phyloP scores from a whole-genome alignment of 1,140 invertebrate genomes.

The Drosophila tsacasi region DNA sequence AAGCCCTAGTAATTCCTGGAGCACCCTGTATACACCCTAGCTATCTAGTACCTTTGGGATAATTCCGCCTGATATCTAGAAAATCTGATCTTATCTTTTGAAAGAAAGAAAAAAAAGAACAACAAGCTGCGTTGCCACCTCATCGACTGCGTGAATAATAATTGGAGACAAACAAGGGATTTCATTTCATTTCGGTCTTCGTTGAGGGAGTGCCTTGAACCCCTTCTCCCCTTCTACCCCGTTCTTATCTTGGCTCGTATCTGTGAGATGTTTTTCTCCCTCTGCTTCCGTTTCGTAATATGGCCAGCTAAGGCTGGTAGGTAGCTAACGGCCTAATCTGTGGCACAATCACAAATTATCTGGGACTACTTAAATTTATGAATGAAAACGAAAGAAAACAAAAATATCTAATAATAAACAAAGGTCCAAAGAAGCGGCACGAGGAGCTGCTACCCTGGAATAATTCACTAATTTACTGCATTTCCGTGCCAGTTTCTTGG shows the following conservation, averaged over 20 bases:
- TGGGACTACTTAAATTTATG: conserved; percentile 59
- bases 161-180: conserved; percentile 9
- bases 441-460: neutral
- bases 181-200: neutral
- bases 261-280: conserved; percentile 14
- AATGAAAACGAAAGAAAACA: conserved; percentile 57
- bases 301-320: conserved; percentile 8
- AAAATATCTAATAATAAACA: too few relatives aligned
- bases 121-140: neutral
- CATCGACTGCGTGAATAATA: conserved; percentile 23
- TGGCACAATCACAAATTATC: conserved; percentile 66
- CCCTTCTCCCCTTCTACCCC: neutral
- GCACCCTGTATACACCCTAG: neutral
- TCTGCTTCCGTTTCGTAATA: conserved; percentile 16
- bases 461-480: neutral
- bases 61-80: neutral
- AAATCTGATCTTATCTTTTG: conserved; percentile 11
- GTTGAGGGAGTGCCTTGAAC: conserved; percentile 33
- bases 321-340: conserved; percentile 46
- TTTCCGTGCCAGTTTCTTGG: neutral
- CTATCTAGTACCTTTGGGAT: too few relatives aligned
- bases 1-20: neutral
- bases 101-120: neutral
- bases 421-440: too few relatives aligned
- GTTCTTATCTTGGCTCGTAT: conserved; percentile 9